A percentile compares a stretch with the other conserved stretches of the same genome.
Evolutionary conservation across 2,888 invertebrate species (phyloP).

Genomic region (Aphidoletes aphidimyza): DNA sequence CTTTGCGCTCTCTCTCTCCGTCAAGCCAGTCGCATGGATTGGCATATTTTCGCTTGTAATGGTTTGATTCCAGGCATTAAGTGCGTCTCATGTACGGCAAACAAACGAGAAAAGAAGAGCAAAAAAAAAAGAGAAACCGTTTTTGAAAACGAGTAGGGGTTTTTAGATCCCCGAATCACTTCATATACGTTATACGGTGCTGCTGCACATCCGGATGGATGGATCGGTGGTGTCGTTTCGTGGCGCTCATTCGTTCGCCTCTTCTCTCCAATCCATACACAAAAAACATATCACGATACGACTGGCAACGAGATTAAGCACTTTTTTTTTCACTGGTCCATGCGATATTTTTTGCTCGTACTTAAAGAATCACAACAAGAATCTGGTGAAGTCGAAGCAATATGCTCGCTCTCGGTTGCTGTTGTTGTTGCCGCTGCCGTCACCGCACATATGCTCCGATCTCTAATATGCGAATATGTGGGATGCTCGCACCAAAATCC

Average conservation of each 20-base stretch:
- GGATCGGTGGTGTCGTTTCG: no score
- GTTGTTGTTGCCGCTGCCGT: no score
- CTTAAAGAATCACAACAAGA: constrained; percentile 23
- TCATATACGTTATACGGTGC: no score
- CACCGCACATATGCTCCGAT: constrained; percentile 40
- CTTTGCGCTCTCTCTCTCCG: background rate
- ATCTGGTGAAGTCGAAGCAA: constrained; percentile 39
- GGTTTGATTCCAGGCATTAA: constrained; percentile 3
- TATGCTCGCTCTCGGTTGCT: no score
- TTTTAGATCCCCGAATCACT: constrained; percentile 9
- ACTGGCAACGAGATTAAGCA: constrained; percentile 37
- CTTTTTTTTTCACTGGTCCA: background rate
- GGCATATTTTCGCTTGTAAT: constrained; percentile 32
- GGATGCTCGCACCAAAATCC: background rate
- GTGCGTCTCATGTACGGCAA: constrained; percentile 47
- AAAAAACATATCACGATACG: constrained; percentile 48
- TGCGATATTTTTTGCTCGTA: background rate
- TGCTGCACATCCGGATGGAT: constrained; percentile 6
- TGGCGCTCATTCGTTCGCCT: background rate
- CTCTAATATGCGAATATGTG: background rate
- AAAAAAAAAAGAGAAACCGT: no score
- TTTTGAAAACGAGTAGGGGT: background rate
- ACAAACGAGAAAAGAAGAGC: no score
- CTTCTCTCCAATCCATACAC: no score
- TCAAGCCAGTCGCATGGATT: constrained; percentile 39